Conservation (phyloP, 1,140 invertebrate species). For the Magallana angulata region DNA sequence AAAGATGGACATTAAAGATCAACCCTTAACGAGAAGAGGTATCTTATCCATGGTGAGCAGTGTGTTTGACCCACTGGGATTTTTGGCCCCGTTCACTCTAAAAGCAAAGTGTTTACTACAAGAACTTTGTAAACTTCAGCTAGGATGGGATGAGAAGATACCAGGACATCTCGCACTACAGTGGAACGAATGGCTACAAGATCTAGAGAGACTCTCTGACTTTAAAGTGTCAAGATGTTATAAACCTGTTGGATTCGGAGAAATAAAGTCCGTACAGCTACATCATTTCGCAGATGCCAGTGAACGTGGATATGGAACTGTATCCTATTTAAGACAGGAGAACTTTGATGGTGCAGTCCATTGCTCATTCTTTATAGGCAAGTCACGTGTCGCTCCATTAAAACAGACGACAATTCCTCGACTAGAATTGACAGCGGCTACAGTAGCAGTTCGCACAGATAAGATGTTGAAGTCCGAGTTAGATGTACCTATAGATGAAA, state of each 20-base stretch:
- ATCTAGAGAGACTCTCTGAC: slow-evolving; percentile 37
- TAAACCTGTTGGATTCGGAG: slow-evolving; percentile 30
- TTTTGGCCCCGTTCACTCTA: slow-evolving; percentile 51
- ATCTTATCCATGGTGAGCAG: slow-evolving; percentile 55
- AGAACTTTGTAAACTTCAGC: slow-evolving; percentile 44
- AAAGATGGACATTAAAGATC: slow-evolving; percentile 43
- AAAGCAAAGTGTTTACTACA: slow-evolving; percentile 49
- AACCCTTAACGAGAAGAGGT: slow-evolving; percentile 46
- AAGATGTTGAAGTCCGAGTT: slow-evolving; percentile 51
- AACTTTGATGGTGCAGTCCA: slow-evolving; percentile 37
- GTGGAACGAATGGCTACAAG: slow-evolving; percentile 51
- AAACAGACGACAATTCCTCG: slow-evolving; percentile 56
- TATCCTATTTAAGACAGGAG: slow-evolving; percentile 62
- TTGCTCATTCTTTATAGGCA: slow-evolving; percentile 67
- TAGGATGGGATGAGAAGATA: slow-evolving; percentile 54
- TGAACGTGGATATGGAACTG: slow-evolving; percentile 64
- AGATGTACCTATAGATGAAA: slow-evolving; percentile 41
- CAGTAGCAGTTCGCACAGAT: slow-evolving; percentile 66
- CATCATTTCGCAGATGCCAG: slow-evolving; percentile 69
- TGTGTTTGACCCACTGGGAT: slow-evolving; percentile 58
- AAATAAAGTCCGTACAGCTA: slow-evolving; percentile 53
- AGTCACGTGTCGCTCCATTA: slow-evolving; percentile 59
- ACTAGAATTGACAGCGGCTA: slow-evolving; percentile 58
- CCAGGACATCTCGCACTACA: not conserved
- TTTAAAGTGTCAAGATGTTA: slow-evolving; percentile 23